Base-by-base conservation (phyloP, 2,888 invertebrate genomes). In the Phengaris alcon region DNA sequence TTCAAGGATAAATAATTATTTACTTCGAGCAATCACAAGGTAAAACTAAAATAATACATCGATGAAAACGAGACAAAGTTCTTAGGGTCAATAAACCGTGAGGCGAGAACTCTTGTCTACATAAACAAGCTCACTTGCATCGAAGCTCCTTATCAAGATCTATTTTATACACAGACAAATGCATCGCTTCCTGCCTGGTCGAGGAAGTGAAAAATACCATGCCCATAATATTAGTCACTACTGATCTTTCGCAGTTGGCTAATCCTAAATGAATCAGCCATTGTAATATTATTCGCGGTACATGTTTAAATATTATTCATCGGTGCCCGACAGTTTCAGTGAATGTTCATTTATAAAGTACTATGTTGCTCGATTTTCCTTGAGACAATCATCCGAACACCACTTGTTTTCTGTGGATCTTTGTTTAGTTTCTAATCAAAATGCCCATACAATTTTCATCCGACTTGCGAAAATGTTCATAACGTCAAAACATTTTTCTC, bases 91-190 rank as follows among this genome's bases (percentile, higher is more conserved):
- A 35, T 64, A 22, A 64, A 64, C 64, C 6, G 64, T 44, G 35
- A 64, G 35, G 13, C 64, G 64, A 64, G 64, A 64, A 64, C 64
- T 35, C 64, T 64, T 64, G 44, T 64, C 64, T 44, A 55, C n/a
- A n/a, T n/a, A 6, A 55, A 64, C 64, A 64, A 64, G 64, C 35
- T 22, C 64, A 64, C 64, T 64, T 64, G 64, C 59, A 59, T 59
- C 59, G 22, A 15, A 54, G 59, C 35, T 64, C 64, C 64, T 64
- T 64, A 64, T 64, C 64, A 12, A 64, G 64, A 64, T 64, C 64
- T 64, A 64, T 64, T 22, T 64, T 64, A 64, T 64, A 64, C 64
- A 44, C 64, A 59, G 59, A 59, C 59, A 64, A 64, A 35, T 12
- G 64, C 64, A 44, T 64, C 12, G 64, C 64, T 64, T 64, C 64